These are phyloP conservation scores for Bombus haemorrhoidalis DNA, from an alignment of 1,140 invertebrate species.

Conservation along the genomic window DNA sequence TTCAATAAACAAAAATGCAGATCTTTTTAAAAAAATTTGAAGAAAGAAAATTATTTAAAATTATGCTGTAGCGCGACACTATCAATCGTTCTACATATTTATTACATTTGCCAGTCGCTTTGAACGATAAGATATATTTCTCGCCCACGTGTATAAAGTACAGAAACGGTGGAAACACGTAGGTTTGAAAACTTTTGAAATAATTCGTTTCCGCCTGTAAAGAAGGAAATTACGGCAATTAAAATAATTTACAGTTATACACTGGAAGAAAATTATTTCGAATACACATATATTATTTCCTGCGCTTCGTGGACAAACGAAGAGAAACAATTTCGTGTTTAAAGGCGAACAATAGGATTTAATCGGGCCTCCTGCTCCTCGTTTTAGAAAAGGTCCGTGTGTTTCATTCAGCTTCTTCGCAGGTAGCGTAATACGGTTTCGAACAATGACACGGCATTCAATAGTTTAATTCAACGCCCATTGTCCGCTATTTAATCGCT, in stretches of 20 bases:
- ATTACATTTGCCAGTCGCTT: too few species aligned
- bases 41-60: background rate
- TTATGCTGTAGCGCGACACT: background rate
- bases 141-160: too few species aligned
- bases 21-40: too few species aligned
- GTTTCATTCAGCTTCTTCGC: slow-evolving; percentile 5
- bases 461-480: slow-evolving; percentile 31
- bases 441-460: slow-evolving; percentile 27
- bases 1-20: too few species aligned
- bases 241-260: background rate
- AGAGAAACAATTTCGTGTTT: background rate
- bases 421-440: slow-evolving; percentile 4
- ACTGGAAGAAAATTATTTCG: background rate
- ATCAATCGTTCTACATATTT: too few species aligned
- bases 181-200: too few species aligned
- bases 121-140: too few species aligned
- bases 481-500: slow-evolving; percentile 30
- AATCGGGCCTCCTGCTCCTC: background rate
- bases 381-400: background rate
- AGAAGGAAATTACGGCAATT: too few species aligned
- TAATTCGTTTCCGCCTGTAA: too few species aligned
- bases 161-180: too few species aligned
- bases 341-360: slow-evolving; percentile 1
- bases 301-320: background rate
- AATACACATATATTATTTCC: background rate